phyloP scores from a whole-genome alignment of 23 tunicate species.

The Aplidium turbinatum region DNA sequence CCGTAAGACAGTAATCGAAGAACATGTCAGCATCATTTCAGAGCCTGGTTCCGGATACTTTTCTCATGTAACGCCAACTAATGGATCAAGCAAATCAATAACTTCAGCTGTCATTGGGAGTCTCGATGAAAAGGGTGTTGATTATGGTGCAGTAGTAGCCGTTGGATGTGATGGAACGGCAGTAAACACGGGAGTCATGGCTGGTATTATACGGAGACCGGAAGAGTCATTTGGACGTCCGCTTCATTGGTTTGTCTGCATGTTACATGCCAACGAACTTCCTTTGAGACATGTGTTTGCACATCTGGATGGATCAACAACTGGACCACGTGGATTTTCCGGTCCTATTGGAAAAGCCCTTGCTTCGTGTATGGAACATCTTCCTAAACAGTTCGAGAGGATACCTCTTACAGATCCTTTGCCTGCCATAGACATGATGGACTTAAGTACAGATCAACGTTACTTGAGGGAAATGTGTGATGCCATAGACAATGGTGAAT shows the following conservation, averaged over 20 bases:
- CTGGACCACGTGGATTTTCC: conserved; percentile 3
- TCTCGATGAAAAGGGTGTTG: not conserved
- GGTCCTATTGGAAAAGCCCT: conserved; percentile 2
- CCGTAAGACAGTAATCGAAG: too few relatives aligned
- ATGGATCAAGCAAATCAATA: conserved; percentile 12
- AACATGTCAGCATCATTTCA: not conserved
- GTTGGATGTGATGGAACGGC: not conserved
- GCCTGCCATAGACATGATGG: too few relatives aligned
- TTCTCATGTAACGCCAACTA: conserved; percentile 7
- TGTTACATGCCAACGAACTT: not conserved
- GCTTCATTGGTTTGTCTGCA: conserved; percentile 2
- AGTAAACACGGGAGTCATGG: not conserved
- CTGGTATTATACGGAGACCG: not conserved
- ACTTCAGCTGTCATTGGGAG: not conserved
- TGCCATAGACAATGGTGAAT: too few relatives aligned
- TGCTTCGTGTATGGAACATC: not conserved
- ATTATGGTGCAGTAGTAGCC: not conserved
- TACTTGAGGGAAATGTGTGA: too few relatives aligned
- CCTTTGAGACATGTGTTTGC: not conserved
- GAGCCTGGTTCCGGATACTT: conserved; percentile 3
- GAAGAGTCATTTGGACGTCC: conserved; percentile 12
- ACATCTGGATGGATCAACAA: not conserved
- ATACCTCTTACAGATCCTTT: conserved; percentile 5
- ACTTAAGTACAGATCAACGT: too few relatives aligned
- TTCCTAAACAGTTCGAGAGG: not conserved